Conservation (phyloP, 2,888 invertebrate genomes). For the Germaria angustata region DNA sequence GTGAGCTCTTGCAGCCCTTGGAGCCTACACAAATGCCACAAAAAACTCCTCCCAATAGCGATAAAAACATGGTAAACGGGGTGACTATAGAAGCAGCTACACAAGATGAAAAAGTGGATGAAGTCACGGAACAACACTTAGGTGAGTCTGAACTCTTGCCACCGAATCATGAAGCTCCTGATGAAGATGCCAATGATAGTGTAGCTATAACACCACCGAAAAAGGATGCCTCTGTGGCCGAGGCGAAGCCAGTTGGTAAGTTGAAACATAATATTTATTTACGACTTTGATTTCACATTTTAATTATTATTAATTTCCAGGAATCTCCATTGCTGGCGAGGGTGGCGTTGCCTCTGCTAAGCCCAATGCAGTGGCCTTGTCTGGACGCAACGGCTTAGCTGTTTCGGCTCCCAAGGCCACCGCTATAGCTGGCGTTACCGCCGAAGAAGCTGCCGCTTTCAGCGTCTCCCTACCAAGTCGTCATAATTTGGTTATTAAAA, state of each 20-base stretch:
- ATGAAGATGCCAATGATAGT: slow-evolving; percentile 78
- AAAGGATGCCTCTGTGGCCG: slow-evolving; percentile 85
- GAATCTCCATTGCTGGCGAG: slow-evolving; percentile 83
- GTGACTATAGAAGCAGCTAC: slow-evolving; percentile 68
- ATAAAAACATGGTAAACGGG: background rate
- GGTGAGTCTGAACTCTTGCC: slow-evolving; percentile 76
- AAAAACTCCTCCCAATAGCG: background rate
- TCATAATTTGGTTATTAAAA: slow-evolving; percentile 76
- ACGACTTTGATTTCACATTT: background rate
- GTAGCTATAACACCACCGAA: slow-evolving; percentile 82
- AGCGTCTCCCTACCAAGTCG: slow-evolving; percentile 76
- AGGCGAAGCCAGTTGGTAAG: slow-evolving; percentile 87
- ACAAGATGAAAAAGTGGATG: slow-evolving; percentile 71
- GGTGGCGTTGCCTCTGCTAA: slow-evolving; percentile 87
- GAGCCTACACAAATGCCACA: slow-evolving; percentile 4
- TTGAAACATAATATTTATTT: slow-evolving; percentile 27
- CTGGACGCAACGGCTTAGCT: slow-evolving; percentile 86
- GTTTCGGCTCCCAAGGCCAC: slow-evolving; percentile 87
- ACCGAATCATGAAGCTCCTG: slow-evolving; percentile 74
- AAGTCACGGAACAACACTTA: slow-evolving; percentile 74
- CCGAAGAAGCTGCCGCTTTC: slow-evolving; percentile 78
- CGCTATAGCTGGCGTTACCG: slow-evolving; percentile 86
- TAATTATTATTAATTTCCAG: slow-evolving; percentile 77
- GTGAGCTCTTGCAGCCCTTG: slow-evolving; percentile 78
- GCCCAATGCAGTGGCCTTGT: slow-evolving; percentile 86